Base-by-base conservation (phyloP, 2,113 vertebrate genomes). In the Scopus umbretta region DNA sequence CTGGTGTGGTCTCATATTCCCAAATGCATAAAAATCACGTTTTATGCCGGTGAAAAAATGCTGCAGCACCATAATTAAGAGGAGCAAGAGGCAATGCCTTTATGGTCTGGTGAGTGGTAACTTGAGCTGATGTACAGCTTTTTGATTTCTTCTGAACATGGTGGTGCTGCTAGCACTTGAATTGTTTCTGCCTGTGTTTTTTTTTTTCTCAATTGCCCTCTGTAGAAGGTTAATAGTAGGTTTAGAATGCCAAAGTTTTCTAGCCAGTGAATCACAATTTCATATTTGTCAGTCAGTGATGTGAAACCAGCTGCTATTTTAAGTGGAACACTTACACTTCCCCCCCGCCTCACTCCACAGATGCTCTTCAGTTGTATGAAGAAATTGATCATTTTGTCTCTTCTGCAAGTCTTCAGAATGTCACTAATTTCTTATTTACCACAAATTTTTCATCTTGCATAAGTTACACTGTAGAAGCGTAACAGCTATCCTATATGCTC, bases 221-320 rank as follows among this genome's bases (percentile, higher is more conserved):
- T 90, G 29, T 40, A 91, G 80, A 96, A 97, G 83, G 94, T 96
- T 96, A 96, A 97, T 88, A 95, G 56, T 59, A 86, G 88, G 83
- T 76, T 95, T 96, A 91, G 70, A 92, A 94, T 82, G 94, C 70
- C 78, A 73, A 87, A 88, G 52, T 95, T 91, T 96, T 90, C 84
- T 89, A 92, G 83, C 30, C 58, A 96, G 76, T 92, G 94, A 97
- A 94, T 91, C 83, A 81, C 76, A 73, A 71, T 94, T 86, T 92
- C 90, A 93, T 27, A 96, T 96, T 94, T 95, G 59, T 86, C 92
- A 89, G 82, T 76, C n/a, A 94, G 73, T 73, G 80, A 95, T 96
- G 58, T 95, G 94, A 97, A 95, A 95, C 71, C 88, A 96, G 88
- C 62, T 93, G 75, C 95, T 94, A 76, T 92, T 95, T 95, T 89